Base-by-base conservation (phyloP, 2,113 vertebrate species). In the Salvator merianae region DNA sequence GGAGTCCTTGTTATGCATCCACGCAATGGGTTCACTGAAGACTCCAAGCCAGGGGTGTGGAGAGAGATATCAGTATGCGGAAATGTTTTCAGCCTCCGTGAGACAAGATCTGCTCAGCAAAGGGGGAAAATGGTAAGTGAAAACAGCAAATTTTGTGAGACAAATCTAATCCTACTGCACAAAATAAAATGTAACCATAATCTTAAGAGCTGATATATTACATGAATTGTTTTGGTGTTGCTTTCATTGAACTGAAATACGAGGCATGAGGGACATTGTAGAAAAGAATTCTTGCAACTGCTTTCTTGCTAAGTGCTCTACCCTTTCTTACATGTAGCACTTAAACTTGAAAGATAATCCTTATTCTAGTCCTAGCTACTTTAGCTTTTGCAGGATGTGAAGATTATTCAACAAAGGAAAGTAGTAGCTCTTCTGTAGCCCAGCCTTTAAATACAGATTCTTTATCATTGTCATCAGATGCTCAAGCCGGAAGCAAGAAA, bases 1-100 rank as follows among this genome's bases (percentile, higher is more conserved):
- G 99, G 98, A 3, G 99, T 99, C 89, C 96, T 99, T 92, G 99
- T 99, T 86, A 99, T 99, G 98, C 99, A 99, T 89, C 98, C 99
- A 20, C 97, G 98, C 20, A 96, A 97, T 83, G 99, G 99, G 82
- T 99, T 99, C 95, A 98, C 96, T 8, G 98, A 99, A 92, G 98
- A 99, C 95, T 99, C 99, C 79, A 98, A 98, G 86, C 98, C 98
- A 2, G 98, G 99, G 30, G 97, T 99, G 73, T 99, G 99, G 99
- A 97, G 98, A 91, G 98, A 99, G 95, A 99, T 99, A 95, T 99
- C 98, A 0, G 98, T 99, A 73, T 99, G 99, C 85, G 99, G 99
- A 72, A 98, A 99, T 36, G 98, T 99, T 8, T 99, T 99, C 93
- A 99, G 98, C 22, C 94, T 99, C 71, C 95, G 99, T 75, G 98